Conservation (phyloP, 37 sponge, comb jelly and placozoan genomes). For the Theonella swinhoei region DNA sequence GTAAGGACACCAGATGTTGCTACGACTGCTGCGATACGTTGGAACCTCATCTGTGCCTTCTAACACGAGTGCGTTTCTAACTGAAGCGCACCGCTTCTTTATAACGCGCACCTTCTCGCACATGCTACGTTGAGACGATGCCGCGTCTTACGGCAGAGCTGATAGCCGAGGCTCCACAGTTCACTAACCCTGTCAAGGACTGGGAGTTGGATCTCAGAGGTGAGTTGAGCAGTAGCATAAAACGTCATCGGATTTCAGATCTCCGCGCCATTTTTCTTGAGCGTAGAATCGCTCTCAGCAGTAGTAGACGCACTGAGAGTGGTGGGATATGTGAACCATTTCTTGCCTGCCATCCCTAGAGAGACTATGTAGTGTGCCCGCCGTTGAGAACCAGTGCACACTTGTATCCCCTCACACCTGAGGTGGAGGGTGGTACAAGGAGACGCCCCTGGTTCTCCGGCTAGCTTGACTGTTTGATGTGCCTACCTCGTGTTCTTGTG, state of each 20-base stretch:
- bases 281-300: too few relatives aligned
- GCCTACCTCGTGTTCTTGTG: conserved; percentile 2
- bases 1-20: conserved; percentile 15
- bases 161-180: conserved; percentile 89
- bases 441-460: conserved; percentile 46
- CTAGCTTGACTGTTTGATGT: conserved; percentile 1
- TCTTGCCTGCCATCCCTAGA: background rate
- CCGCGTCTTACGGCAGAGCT: conserved; percentile 89
- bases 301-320: background rate
- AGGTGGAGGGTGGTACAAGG: conserved; percentile 28
- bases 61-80: background rate
- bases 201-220: conserved; percentile 95
- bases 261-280: too few relatives aligned
- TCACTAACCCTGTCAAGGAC: conserved; percentile 90
- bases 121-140: conserved; percentile 34
- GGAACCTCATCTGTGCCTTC: background rate
- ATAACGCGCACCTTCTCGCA: background rate
- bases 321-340: background rate
- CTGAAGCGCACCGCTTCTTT: background rate
- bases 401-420: conserved; percentile 35
- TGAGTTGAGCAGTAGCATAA: too few relatives aligned
- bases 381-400: conserved; percentile 46
- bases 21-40: background rate
- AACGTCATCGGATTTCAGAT: too few relatives aligned
- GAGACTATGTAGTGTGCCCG: background rate